These are phyloP conservation scores for Lepidothrix coronata DNA, from an alignment of 2,113 vertebrate species.

Conservation along the genomic window DNA sequence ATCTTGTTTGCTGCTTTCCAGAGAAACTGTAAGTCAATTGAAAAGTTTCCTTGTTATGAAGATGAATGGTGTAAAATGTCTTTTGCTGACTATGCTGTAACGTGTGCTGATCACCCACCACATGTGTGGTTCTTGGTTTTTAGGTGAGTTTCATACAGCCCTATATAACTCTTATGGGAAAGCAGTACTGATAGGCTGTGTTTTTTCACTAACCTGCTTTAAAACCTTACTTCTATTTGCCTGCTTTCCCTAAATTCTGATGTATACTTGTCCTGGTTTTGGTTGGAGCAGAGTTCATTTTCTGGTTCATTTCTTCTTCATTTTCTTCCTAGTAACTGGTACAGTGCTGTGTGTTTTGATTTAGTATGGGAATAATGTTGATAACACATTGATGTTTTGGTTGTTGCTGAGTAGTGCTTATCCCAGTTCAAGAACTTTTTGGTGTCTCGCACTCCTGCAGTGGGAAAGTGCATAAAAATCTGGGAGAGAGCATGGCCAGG, in stretches of 20 bases:
- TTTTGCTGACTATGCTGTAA: conserved; percentile 82
- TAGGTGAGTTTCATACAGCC: conserved; percentile 74
- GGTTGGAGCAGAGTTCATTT: background rate
- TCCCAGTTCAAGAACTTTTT: background rate
- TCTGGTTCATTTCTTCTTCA: background rate
- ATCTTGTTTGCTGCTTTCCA: conserved; percentile 57
- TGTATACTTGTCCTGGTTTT: background rate
- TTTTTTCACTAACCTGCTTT: background rate
- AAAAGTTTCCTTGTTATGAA: conserved; percentile 80
- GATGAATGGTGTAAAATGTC: conserved; percentile 82
- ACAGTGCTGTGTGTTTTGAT: background rate
- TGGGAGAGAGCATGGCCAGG: background rate
- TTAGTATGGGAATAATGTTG: background rate
- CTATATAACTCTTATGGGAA: background rate
- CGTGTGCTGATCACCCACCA: conserved; percentile 71
- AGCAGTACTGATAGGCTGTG: background rate
- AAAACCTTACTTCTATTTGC: background rate
- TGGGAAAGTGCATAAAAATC: background rate
- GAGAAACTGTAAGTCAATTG: conserved; percentile 70
- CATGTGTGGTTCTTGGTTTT: conserved; percentile 88
- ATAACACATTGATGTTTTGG: background rate
- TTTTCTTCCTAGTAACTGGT: background rate
- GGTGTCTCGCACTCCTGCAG: fast-evolving
- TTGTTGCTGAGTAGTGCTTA: background rate
- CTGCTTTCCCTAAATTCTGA: background rate